Conservation (phyloP, 1,140 invertebrate species). For the Megalopta genalis region DNA sequence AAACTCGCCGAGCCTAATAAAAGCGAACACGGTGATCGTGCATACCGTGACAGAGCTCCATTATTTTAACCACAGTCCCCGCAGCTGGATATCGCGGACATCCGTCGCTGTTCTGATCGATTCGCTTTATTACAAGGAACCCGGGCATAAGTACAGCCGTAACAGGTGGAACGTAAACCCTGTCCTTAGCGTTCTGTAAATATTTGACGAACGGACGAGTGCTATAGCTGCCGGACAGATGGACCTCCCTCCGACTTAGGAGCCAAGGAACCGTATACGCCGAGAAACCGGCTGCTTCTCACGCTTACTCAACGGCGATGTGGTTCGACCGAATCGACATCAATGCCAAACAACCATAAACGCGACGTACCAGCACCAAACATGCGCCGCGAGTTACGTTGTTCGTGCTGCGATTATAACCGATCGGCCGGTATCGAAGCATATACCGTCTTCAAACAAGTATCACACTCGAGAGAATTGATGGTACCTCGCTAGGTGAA, state of each 20-base stretch:
- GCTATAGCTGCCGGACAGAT: slow-evolving; percentile 13
- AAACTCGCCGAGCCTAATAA: too few relatives aligned
- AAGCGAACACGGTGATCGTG: too few relatives aligned
- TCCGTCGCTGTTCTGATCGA: slow-evolving; percentile 3
- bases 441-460: too few relatives aligned
- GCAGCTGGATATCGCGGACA: not conserved
- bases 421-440: not conserved
- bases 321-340: slow-evolving; percentile 52
- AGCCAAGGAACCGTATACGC: not conserved
- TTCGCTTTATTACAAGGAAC: not conserved
- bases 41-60: too few relatives aligned
- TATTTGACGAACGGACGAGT: slow-evolving; percentile 49
- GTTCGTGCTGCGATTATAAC: not conserved
- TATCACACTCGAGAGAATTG: too few relatives aligned
- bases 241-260: slow-evolving; percentile 13
- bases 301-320: slow-evolving; percentile 28
- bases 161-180: slow-evolving; percentile 66
- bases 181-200: slow-evolving; percentile 55
- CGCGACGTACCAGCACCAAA: slow-evolving; percentile 51
- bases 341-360: slow-evolving; percentile 61
- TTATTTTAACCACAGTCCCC: too few relatives aligned
- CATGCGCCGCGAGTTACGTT: not conserved
- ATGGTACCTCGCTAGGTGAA: too few relatives aligned
- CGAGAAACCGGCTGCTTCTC: slow-evolving; percentile 3
- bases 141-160: not conserved